Evolutionary conservation across 2,888 invertebrate genomes (phyloP).

Genomic region (Eupelmus urozonus): DNA sequence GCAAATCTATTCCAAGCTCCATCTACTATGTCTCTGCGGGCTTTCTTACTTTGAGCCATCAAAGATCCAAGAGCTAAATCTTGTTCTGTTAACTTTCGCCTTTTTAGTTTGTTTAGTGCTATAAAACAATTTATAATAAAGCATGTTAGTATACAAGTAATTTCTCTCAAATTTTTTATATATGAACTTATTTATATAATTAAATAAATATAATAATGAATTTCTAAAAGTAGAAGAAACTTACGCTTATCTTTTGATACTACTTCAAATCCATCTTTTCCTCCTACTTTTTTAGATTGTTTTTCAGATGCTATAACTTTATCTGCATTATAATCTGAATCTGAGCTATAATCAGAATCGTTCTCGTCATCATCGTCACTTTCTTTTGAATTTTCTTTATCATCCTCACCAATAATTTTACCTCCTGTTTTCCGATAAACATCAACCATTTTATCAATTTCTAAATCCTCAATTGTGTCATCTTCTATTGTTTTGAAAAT

Average conservation of each 20-base stretch:
- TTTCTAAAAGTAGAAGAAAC: conserved; percentile 61
- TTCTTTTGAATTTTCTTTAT: conserved; percentile 55
- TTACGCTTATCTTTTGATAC: conserved; percentile 82
- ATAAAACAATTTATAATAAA: conserved; percentile 60
- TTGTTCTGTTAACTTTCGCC: conserved; percentile 88
- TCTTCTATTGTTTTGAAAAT: conserved; percentile 88
- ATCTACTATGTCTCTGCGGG: conserved; percentile 92
- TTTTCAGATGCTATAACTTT: conserved; percentile 68
- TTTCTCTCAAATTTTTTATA: conserved; percentile 12
- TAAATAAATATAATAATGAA: conserved; percentile 1
- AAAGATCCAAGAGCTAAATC: conserved; percentile 95
- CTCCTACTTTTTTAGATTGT: conserved; percentile 71
- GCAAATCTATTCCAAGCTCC: conserved; percentile 95
- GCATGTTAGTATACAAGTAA: conserved; percentile 20
- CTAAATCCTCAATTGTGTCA: conserved; percentile 91
- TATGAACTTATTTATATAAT: background rate
- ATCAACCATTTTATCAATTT: conserved; percentile 88
- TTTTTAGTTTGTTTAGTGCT: conserved; percentile 80
- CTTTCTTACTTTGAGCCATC: conserved; percentile 93
- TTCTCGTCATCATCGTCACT: conserved; percentile 60
- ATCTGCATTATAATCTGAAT: conserved; percentile 79
- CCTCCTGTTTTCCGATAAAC: conserved; percentile 86
- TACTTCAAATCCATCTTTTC: conserved; percentile 84
- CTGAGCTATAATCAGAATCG: conserved; percentile 59
- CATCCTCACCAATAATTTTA: conserved; percentile 73